Base-by-base conservation (phyloP, 2,797 vertebrate species). In the Parauchenoglanis ngamensis region DNA sequence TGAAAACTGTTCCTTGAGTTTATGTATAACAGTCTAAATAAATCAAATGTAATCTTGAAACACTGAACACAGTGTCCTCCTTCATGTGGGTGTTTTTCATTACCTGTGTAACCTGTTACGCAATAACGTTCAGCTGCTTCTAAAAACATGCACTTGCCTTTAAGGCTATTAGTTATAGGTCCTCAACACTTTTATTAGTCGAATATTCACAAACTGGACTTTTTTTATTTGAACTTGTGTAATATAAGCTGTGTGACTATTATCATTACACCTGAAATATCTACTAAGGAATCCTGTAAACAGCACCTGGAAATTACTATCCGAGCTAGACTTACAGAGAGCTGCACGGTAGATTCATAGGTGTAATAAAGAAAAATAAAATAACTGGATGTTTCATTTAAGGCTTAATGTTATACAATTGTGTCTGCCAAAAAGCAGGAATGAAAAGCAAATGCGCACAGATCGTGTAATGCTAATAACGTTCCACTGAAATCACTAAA, bases 181-280 rank as follows among this genome's bases (percentile, higher is more conserved):
- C 65, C 52, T 56, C 19, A 17, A 72, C 28, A 40, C 8, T 72
- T 84, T 72, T 72, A 72, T 84, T 72, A 72, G 49, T 15, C 35
- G 46, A 44, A 84, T 72, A 84, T 72, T 25, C 67, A 19, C 44
- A 25, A 17, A 44, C 21, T 4, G 28, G 67, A 56, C 5, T 80
- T 7, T 81, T 44, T 46, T 1, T 68, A 56, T 23, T 31, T 83
- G 35, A 83, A 84, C 31, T 70, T 25, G 28, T 57, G 67, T 25
- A 72, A 84, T 57, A 72, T 40, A 57, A 57, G 82, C 49, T 17
- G 49, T 56, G 52, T 57, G 28, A 84, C 67, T 57, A 54, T 70
- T 40, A 35, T 84, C 82, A 72, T 84, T 84, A 40, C 82, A 84
- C 23, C 82, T 56, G 10, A 28, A 84, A 70, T 84, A 84, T 84